Base-by-base conservation (phyloP, 1,140 invertebrate genomes). In the Lepidurus couesii region DNA sequence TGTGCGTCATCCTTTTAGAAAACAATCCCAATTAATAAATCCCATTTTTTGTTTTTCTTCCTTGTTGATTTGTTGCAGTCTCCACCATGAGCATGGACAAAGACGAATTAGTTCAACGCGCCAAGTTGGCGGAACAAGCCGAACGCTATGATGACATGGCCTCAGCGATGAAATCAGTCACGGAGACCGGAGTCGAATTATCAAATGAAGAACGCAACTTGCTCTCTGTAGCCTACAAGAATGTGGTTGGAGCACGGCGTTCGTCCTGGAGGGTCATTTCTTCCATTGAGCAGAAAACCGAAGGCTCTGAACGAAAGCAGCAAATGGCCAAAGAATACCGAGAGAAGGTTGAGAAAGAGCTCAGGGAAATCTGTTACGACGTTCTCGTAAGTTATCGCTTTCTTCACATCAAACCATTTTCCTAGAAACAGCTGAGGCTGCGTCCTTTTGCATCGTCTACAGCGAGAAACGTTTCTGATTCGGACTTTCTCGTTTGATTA, bases 231-330 rank as follows among this genome's bases (percentile, higher is more conserved):
- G 97, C 97, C 81, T 99, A 98, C 90, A 99, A 99, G 90, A 99
- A 99, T 89, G 96, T 98, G 77, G 97, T 99, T 80, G 97, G 97
- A 82, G 97, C 97, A 82, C 91, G 97, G 84, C 90, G 97, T 84
- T 89, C 97, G 90, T 98, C 96, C 83, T 99, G 97, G 97, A 91
- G 97, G 84, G 97, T 99, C 84, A 98, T 99, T 86, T 98, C 96
- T 82, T 97, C 95, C 84, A 98, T 99, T 86, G 97, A 99, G 91
- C 95, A 98, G 89, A 96, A 97, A 89, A 95, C 96, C 86, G 94
- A 96, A 87, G 95, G 95, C 81, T 92, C 92, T 86, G 97, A 98
- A 88, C 92, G 95, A 86, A 98, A 99, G 89, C 94, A 98, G 88
- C 93, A 96, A 87, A 97, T 98, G 95, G 97, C 96, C 85, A 94